Percentiles rank a stretch among this genome's conserved stretches.
Conservation (phyloP, 2,113 vertebrate species). For the Dendrocopos noguchii region DNA sequence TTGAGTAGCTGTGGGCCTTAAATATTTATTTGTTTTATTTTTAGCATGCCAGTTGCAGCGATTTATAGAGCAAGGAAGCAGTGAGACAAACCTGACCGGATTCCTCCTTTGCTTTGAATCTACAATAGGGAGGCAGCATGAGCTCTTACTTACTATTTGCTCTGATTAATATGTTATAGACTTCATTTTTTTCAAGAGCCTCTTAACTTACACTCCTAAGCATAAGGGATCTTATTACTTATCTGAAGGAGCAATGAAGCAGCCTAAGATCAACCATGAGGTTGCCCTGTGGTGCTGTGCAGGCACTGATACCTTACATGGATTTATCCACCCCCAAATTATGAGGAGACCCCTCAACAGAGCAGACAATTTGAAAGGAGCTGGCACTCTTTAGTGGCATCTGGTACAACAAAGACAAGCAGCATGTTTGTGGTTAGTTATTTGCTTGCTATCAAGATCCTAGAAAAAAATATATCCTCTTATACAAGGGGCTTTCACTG, state of each 20-base stretch:
- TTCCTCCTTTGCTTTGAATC: not conserved
- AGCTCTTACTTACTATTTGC: not conserved
- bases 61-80: conserved; percentile 36
- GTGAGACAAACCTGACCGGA: conserved; percentile 15
- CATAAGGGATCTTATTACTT: not conserved
- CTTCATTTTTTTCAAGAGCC: not conserved
- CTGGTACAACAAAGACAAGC: not conserved
- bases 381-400: not conserved
- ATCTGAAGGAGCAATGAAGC: not conserved
- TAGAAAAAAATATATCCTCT: not conserved
- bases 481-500: not conserved
- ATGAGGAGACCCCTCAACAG: not conserved
- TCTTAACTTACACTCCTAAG: not conserved
- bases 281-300: not conserved
- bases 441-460: not conserved
- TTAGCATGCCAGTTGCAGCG: conserved; percentile 17
- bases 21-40: conserved; percentile 52
- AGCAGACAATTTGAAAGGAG: not conserved
- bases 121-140: fast-evolving
- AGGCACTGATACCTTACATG: not conserved
- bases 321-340: not conserved
- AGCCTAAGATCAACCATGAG: not conserved
- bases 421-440: not conserved
- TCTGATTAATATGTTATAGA: not conserved
- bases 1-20: conserved; percentile 20